phyloP scores from a whole-genome alignment of 2,888 invertebrate species.

The Pedicia rivosa region DNA sequence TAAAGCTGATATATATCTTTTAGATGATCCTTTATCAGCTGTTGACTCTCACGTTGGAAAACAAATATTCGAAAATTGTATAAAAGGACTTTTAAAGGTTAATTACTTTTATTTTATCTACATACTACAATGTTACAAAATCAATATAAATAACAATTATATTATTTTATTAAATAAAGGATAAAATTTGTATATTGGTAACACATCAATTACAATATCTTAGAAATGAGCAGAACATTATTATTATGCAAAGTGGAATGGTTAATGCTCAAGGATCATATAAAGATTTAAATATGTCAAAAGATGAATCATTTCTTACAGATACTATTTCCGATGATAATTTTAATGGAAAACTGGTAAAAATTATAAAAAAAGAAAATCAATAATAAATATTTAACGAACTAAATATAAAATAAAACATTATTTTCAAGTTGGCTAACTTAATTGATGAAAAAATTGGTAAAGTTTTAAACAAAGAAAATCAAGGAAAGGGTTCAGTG shows the following conservation, averaged over 20 bases:
- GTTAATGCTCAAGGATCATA: slow-evolving; percentile 32
- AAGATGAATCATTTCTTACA: slow-evolving; percentile 26
- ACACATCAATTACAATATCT: slow-evolving; percentile 68
- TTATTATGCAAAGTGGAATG: slow-evolving; percentile 30
- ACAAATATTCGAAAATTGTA: slow-evolving; percentile 46
- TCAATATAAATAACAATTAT: too few species aligned
- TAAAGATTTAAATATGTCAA: slow-evolving; percentile 35
- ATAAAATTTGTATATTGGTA: slow-evolving; percentile 57
- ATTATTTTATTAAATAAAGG: too few species aligned
- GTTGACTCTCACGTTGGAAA: slow-evolving; percentile 49
- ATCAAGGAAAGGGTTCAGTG: slow-evolving; percentile 9
- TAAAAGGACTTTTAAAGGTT: slow-evolving; percentile 35
- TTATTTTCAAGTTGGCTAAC: too few species aligned
- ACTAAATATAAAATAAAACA: too few species aligned
- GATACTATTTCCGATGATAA: too few species aligned
- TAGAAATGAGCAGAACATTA: slow-evolving; percentile 33
- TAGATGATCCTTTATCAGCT: slow-evolving; percentile 57
- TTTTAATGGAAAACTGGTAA: background rate
- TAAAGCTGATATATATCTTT: slow-evolving; percentile 49
- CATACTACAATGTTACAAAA: too few species aligned
- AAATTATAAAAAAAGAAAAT: background rate
- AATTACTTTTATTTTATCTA: too few species aligned
- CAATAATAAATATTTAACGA: too few species aligned
- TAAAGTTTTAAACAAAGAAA: too few species aligned
- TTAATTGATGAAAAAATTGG: too few species aligned